phyloP scores from a whole-genome alignment of 2,888 invertebrate genomes.

The Hypsopygia costalis region DNA sequence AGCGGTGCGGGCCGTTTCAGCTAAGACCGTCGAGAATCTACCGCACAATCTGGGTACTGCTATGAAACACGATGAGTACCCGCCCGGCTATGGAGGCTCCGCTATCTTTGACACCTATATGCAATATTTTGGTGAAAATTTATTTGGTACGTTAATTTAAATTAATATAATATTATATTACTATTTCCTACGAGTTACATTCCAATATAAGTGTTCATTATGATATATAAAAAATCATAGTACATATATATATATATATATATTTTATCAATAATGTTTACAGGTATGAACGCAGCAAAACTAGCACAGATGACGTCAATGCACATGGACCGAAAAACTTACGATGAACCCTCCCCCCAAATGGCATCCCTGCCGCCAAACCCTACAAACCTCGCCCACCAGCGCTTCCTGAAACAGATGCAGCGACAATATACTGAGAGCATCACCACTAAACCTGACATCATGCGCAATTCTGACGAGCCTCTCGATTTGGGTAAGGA shows the following conservation, averaged over 20 bases:
- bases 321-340: slow-evolving; percentile 72
- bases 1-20: slow-evolving; percentile 82
- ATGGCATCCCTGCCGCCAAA: slow-evolving; percentile 78
- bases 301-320: slow-evolving; percentile 87
- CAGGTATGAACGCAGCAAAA: slow-evolving; percentile 89
- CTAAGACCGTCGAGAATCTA: slow-evolving; percentile 83
- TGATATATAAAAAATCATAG: no score
- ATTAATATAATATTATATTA: no score
- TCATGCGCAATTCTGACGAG: slow-evolving; percentile 76
- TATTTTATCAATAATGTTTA: no score
- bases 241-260: no score
- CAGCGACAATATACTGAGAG: slow-evolving; percentile 80
- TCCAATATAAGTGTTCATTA: no score
- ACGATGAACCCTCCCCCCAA: slow-evolving; percentile 80
- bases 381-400: slow-evolving; percentile 71
- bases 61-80: slow-evolving; percentile 85
- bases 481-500: slow-evolving; percentile 80
- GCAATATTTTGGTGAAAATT: slow-evolving; percentile 92
- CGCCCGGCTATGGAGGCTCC: slow-evolving; percentile 86
- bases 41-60: slow-evolving; percentile 81
- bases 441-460: slow-evolving; percentile 76
- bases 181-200: no score
- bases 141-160: slow-evolving; percentile 81
- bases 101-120: slow-evolving; percentile 93
- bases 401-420: slow-evolving; percentile 83